Evolutionary conservation across 2,888 invertebrate genomes (phyloP).

Genomic region (Oscheius sp.): DNA sequence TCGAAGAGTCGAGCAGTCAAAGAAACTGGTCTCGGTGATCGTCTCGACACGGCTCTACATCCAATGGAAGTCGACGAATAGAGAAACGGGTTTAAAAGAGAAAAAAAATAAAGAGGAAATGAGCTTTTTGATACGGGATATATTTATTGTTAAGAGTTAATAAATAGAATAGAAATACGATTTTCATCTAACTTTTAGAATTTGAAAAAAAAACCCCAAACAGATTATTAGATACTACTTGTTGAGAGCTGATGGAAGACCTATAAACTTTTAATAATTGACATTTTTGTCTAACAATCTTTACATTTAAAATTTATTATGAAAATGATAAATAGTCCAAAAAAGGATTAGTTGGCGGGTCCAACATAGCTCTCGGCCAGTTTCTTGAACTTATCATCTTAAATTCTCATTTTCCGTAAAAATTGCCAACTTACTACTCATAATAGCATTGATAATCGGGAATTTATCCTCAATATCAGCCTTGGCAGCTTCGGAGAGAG

Average conservation of each 20-base stretch:
- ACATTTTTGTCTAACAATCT: not conserved
- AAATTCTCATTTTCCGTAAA: slow-evolving; percentile 23
- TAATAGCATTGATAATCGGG: slow-evolving; percentile 36
- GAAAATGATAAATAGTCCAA: not conserved
- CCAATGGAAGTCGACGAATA: slow-evolving; percentile 10
- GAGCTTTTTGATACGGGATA: no score
- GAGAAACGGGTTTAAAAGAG: no score
- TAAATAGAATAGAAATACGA: no score
- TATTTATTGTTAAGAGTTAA: no score
- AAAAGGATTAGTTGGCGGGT: not conserved
- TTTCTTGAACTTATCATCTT: slow-evolving; percentile 55
- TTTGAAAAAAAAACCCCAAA: no score
- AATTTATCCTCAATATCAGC: slow-evolving; percentile 39
- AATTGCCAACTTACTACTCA: slow-evolving; percentile 31
- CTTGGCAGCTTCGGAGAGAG: slow-evolving; percentile 38
- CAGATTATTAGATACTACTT: not conserved
- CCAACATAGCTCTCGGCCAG: slow-evolving; percentile 38
- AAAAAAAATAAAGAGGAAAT: no score
- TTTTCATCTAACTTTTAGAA: no score
- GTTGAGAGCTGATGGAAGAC: not conserved
- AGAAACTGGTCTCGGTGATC: slow-evolving; percentile 36
- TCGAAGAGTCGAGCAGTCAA: slow-evolving; percentile 33
- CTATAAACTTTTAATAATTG: not conserved
- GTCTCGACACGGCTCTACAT: slow-evolving; percentile 27
- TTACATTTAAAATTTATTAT: not conserved